Evolutionary conservation across 92 coral and sea anemone genomes (phyloP).

Genomic region (Bergia puertoricense): DNA sequence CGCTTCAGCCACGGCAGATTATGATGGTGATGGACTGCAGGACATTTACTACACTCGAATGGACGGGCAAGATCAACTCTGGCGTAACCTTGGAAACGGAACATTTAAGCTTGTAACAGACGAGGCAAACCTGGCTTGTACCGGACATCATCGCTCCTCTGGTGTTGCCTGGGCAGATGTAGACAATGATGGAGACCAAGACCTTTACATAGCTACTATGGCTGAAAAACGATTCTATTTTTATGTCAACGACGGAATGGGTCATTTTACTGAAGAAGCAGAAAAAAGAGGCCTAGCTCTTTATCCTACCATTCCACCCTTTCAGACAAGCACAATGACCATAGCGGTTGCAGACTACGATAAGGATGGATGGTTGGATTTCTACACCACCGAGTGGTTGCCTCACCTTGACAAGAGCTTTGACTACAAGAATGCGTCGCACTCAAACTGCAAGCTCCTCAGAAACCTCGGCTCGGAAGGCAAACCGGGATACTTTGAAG

Average conservation of each 20-base stretch:
- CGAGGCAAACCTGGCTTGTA: conserved; percentile 88
- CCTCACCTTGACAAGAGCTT: conserved; percentile 98
- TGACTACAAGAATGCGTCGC: conserved; percentile 88
- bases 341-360: conserved; percentile 94
- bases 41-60: conserved; percentile 92
- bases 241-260: conserved; percentile 95
- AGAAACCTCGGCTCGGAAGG: conserved; percentile 94
- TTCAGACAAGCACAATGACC: conserved; percentile 93
- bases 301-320: conserved; percentile 83
- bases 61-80: conserved; percentile 95
- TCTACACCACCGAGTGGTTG: conserved; percentile 96
- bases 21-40: conserved; percentile 92
- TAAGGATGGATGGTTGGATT: conserved; percentile 97
- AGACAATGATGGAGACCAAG: conserved; percentile 96
- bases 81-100: conserved; percentile 97
- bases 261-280: conserved; percentile 92
- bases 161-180: conserved; percentile 89
- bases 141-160: conserved; percentile 88
- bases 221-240: conserved; percentile 90
- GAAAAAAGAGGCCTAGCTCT: conserved; percentile 86
- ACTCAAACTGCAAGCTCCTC: conserved; percentile 80
- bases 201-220: conserved; percentile 88
- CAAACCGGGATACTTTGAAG: conserved; percentile 90
- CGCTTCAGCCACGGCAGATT: conserved; percentile 93
- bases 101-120: conserved; percentile 80